phyloP scores from a whole-genome alignment of 2,797 vertebrate genomes.

The Myotis vivesi region DNA sequence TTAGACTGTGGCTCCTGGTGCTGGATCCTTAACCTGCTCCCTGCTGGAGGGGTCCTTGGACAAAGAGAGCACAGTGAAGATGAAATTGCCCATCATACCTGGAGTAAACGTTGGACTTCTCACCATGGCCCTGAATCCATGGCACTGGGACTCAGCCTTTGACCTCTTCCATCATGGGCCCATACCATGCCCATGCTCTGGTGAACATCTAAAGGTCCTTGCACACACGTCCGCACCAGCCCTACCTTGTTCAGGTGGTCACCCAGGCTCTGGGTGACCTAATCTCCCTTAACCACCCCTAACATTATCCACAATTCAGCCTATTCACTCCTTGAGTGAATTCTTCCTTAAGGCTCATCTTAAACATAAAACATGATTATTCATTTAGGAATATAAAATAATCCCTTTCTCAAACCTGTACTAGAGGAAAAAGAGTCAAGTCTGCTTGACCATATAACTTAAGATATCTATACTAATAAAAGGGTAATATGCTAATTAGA shows the following conservation, averaged over 20 bases:
- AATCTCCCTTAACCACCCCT: not conserved
- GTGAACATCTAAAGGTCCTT: not conserved
- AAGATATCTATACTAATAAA: not conserved
- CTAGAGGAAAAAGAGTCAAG: not conserved
- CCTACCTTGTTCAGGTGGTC: fast-evolving
- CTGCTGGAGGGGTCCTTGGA: not conserved
- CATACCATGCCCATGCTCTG: fast-evolving
- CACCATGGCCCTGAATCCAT: not conserved
- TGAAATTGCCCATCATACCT: fast-evolving
- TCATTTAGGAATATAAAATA: not conserved
- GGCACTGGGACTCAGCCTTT: not conserved
- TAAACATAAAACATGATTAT: not conserved
- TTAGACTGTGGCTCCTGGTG: not conserved
- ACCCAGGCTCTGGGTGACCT: not conserved
- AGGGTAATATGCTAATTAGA: too few relatives aligned
- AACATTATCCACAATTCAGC: not conserved
- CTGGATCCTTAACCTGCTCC: not conserved
- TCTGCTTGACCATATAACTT: too few relatives aligned
- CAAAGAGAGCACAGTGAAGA: not conserved
- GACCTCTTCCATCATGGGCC: fast-evolving
- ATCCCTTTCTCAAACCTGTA: not conserved
- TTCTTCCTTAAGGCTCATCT: not conserved
- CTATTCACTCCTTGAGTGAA: not conserved
- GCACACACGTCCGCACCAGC: not conserved
- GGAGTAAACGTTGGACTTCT: not conserved